Evolutionary conservation across 2,113 vertebrate genomes (phyloP).

Genomic region (Agelaius tricolor): DNA sequence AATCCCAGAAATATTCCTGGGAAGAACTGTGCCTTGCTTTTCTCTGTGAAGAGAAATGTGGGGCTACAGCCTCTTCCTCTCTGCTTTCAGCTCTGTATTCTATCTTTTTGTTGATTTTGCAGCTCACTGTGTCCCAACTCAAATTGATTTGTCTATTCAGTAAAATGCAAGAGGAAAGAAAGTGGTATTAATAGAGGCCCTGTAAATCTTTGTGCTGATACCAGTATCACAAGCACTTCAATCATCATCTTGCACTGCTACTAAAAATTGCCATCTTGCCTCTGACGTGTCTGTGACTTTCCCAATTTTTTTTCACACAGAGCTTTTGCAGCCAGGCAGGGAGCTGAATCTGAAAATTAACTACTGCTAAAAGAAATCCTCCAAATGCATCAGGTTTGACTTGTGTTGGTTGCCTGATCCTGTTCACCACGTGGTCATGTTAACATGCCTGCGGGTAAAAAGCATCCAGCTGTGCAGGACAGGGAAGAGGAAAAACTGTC

Average conservation of each 20-base stretch:
- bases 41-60: too few species aligned
- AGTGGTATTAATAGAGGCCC: background rate
- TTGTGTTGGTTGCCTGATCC: background rate
- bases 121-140: background rate
- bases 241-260: background rate
- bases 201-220: background rate
- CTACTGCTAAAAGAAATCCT: background rate
- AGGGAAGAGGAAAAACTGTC: background rate
- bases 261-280: background rate
- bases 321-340: background rate
- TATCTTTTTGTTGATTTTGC: background rate
- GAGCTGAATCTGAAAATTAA: background rate
- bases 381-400: background rate
- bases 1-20: too few species aligned
- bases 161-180: background rate
- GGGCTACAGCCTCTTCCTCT: background rate
- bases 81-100: background rate
- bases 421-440: background rate
- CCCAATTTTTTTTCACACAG: background rate
- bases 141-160: background rate
- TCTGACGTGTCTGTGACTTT: background rate
- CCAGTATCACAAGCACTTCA: background rate
- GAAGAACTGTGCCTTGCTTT: too few species aligned
- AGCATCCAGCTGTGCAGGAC: background rate
- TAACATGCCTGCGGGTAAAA: background rate